Conservation (phyloP, 2,113 vertebrate genomes). For the Ariopsis seemanni region DNA sequence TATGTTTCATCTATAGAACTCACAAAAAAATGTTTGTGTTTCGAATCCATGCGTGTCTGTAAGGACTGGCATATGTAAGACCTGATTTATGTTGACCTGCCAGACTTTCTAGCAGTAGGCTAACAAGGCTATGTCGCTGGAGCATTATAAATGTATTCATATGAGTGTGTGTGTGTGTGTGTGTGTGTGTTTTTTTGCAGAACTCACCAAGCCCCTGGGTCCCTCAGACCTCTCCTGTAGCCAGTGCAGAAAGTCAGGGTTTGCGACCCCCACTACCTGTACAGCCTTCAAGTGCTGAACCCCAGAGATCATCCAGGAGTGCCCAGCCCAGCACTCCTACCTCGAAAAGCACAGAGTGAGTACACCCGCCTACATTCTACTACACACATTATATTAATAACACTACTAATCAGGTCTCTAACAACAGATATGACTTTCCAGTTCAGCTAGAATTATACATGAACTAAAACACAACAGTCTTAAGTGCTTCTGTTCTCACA, state of each 20-base stretch:
- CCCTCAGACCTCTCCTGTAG: constrained; percentile 81
- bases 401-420: not conserved
- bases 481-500: not conserved
- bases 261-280: constrained; percentile 83
- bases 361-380: constrained; percentile 29
- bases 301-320: constrained; percentile 79
- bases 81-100: not conserved
- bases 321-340: constrained; percentile 78
- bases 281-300: constrained; percentile 81
- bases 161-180: not conserved
- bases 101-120: not conserved
- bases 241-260: constrained; percentile 79
- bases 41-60: not conserved
- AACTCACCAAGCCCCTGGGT: constrained; percentile 84
- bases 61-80: not conserved
- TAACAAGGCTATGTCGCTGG: not conserved
- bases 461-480: not conserved
- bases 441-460: constrained; percentile 1
- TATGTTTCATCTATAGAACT: not conserved
- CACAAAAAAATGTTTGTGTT: not conserved
- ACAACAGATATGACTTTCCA: not conserved
- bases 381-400: constrained; percentile 4
- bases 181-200: constrained; percentile 61
- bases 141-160: not conserved
- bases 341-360: constrained; percentile 82